A percentile compares a stretch with the other conserved stretches of the same genome.
phyloP scores from a whole-genome alignment of 1,140 invertebrate genomes.

The Luehdorfia chinensis region DNA sequence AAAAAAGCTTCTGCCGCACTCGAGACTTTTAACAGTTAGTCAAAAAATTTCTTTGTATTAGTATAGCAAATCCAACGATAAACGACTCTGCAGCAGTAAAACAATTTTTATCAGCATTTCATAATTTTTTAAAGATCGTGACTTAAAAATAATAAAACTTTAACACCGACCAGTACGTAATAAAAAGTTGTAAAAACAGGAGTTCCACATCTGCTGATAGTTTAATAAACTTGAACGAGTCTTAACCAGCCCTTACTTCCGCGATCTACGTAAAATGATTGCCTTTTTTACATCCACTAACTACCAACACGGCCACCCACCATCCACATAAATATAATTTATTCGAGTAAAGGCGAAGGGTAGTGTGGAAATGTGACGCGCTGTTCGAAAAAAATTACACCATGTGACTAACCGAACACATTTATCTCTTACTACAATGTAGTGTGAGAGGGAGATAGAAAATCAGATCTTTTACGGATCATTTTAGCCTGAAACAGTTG shows the following conservation, averaged over 20 bases:
- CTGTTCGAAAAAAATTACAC: slow-evolving; percentile 53
- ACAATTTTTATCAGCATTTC: no score
- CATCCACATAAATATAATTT: slow-evolving; percentile 70
- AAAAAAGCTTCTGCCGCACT: no score
- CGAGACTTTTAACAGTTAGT: no score
- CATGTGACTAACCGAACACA: slow-evolving; percentile 41
- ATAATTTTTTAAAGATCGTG: no score
- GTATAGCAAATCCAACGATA: no score
- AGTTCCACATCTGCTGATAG: slow-evolving; percentile 44
- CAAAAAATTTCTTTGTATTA: no score
- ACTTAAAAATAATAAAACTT: not conserved
- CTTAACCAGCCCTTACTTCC: slow-evolving; percentile 63
- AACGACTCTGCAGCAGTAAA: no score
- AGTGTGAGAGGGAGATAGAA: slow-evolving; percentile 29
- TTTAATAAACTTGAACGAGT: slow-evolving; percentile 35
- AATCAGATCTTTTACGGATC: slow-evolving; percentile 32
- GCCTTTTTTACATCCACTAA: slow-evolving; percentile 51
- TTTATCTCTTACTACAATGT: slow-evolving; percentile 33
- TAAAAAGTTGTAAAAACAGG: slow-evolving; percentile 10
- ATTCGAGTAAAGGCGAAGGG: slow-evolving; percentile 47
- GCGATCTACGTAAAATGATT: slow-evolving; percentile 37
- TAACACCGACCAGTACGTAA: not conserved
- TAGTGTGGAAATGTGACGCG: slow-evolving; percentile 66
- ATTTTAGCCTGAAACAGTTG: slow-evolving; percentile 39
- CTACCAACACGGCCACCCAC: slow-evolving; percentile 57